A percentile compares a stretch with the other conserved stretches of the same genome.
Evolutionary conservation across 2,888 invertebrate species (phyloP).

Genomic region (Eurytoma californica): DNA sequence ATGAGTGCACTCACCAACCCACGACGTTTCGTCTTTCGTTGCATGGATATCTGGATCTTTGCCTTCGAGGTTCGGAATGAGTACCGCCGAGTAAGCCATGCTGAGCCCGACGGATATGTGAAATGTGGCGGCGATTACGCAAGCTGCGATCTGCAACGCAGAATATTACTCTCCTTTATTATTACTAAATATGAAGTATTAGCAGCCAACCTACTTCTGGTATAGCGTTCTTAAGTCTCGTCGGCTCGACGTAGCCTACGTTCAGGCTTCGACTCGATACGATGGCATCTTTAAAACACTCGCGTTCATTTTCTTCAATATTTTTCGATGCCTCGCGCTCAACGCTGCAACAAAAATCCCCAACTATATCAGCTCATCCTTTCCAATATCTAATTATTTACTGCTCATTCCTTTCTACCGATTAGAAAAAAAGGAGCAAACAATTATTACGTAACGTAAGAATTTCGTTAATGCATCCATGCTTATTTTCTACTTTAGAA

Average conservation of each 20-base stretch:
- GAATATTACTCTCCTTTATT: no score
- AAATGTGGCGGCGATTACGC: slow-evolving; percentile 77
- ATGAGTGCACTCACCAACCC: slow-evolving; percentile 75
- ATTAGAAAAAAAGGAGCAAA: no score
- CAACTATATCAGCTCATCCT: neutral
- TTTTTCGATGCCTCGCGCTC: slow-evolving; percentile 73
- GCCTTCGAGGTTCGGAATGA: slow-evolving; percentile 76
- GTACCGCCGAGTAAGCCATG: slow-evolving; percentile 78
- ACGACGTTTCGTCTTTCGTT: slow-evolving; percentile 75
- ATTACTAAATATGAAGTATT: no score
- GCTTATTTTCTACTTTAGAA: no score
- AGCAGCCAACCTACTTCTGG: slow-evolving; percentile 64
- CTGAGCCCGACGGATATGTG: slow-evolving; percentile 80
- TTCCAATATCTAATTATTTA: no score
- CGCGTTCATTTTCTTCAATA: slow-evolving; percentile 71
- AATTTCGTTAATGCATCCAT: no score
- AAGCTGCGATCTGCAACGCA: slow-evolving; percentile 75
- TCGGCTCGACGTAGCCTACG: slow-evolving; percentile 68
- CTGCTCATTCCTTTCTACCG: no score
- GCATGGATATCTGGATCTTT: slow-evolving; percentile 63
- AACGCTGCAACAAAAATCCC: slow-evolving; percentile 61
- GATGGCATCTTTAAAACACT: slow-evolving; percentile 72
- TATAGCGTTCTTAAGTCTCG: slow-evolving; percentile 65
- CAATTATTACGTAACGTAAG: no score
- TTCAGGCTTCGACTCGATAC: slow-evolving; percentile 71